These are phyloP conservation scores for Lypha dubia DNA, from an alignment of 2,888 invertebrate genomes.

Conservation along the genomic window DNA sequence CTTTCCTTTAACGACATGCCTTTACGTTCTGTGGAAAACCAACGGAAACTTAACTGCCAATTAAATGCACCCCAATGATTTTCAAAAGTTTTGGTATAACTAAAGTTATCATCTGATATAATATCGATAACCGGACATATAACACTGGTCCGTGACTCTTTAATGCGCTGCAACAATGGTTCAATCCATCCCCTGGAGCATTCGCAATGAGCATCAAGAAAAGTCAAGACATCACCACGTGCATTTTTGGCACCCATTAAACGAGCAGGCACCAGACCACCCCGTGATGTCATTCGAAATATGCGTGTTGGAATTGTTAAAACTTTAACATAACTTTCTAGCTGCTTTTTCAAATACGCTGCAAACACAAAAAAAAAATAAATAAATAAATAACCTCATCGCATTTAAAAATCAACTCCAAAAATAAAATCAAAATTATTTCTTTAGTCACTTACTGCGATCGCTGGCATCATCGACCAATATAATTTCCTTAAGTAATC, in stretches of 20 bases:
- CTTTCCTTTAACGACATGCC: conserved; percentile 81
- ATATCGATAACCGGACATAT: conserved; percentile 93
- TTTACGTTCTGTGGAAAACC: conserved; percentile 78
- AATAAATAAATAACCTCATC: too few relatives aligned
- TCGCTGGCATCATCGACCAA: conserved; percentile 95
- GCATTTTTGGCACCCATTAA: conserved; percentile 90
- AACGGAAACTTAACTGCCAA: conserved; percentile 95
- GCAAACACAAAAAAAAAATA: conserved; percentile 74
- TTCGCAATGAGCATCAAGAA: conserved; percentile 99
- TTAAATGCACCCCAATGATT: conserved; percentile 99
- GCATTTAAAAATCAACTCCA: too few relatives aligned
- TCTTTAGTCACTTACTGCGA: conserved; percentile 86
- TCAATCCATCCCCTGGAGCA: conserved; percentile 92
- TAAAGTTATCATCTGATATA: conserved; percentile 97
- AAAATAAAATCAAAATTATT: background rate
- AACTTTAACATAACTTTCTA: conserved; percentile 88
- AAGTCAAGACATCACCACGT: conserved; percentile 91
- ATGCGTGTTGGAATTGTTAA: conserved; percentile 87
- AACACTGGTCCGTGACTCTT: conserved; percentile 80
- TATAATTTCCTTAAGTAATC: conserved; percentile 92
- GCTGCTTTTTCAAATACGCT: conserved; percentile 86
- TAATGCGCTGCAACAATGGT: conserved; percentile 87
- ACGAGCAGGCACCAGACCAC: conserved; percentile 92
- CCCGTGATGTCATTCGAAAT: conserved; percentile 87
- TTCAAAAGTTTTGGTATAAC: conserved; percentile 94